A percentile compares a stretch with the other conserved stretches of the same genome.
phyloP scores from a whole-genome alignment of 1,140 invertebrate genomes.

The Trichonephila clavipes region DNA sequence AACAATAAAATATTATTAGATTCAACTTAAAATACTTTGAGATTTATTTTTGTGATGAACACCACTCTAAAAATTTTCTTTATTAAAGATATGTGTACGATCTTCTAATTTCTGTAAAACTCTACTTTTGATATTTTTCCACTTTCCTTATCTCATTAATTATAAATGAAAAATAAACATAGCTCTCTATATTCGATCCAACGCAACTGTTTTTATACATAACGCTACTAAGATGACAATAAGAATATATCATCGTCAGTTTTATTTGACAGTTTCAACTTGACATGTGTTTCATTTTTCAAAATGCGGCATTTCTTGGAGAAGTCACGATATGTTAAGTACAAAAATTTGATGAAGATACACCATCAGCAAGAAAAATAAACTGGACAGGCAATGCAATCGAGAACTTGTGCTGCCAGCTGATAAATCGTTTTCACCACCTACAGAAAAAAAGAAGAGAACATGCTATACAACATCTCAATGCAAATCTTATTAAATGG shows the following conservation, averaged over 20 bases:
- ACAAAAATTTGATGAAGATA: conserved; percentile 50
- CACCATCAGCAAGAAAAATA: conserved; percentile 12
- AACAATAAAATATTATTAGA: no score
- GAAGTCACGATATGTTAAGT: conserved; percentile 59
- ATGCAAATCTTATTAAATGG: no score
- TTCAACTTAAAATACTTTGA: no score
- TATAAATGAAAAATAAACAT: no score
- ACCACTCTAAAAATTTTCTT: no score
- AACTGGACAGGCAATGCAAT: conserved; percentile 45
- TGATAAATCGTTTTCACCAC: background rate
- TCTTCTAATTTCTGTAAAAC: no score
- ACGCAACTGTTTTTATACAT: background rate
- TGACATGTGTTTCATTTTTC: background rate
- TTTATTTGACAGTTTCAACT: conserved; percentile 2
- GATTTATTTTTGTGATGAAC: no score
- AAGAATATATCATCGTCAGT: conserved; percentile 13
- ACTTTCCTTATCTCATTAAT: no score
- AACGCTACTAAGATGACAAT: conserved; percentile 57
- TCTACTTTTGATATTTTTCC: no score
- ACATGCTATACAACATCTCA: background rate
- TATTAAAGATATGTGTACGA: no score
- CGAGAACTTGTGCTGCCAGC: conserved; percentile 5
- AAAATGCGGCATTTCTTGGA: background rate
- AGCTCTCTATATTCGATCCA: conserved; percentile 29
- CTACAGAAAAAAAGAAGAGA: background rate